Conservation (phyloP, 2,797 vertebrate species). For the Leptoclinus maculatus region DNA sequence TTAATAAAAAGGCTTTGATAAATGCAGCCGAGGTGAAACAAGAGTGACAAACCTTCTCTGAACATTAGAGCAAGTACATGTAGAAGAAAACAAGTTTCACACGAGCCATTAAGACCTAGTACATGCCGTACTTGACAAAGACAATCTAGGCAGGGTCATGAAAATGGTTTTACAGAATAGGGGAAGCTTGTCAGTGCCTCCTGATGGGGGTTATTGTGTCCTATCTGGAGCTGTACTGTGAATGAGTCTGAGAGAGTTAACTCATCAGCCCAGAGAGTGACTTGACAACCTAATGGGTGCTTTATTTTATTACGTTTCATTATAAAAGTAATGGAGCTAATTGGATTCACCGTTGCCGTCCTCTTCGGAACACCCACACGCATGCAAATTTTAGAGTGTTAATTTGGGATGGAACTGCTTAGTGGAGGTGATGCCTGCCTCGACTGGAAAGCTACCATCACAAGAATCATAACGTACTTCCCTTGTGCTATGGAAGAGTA, state of each 20-base stretch:
- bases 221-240: conserved; percentile 1
- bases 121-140: not conserved
- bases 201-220: not conserved
- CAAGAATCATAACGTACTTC: not conserved
- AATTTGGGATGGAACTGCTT: not conserved
- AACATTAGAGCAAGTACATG: not conserved
- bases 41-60: not conserved
- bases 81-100: not conserved
- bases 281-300: conserved; percentile 30
- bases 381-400: conserved; percentile 12
- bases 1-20: not conserved
- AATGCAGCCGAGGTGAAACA: not conserved
- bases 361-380: not conserved
- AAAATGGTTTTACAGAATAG: not conserved
- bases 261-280: conserved; percentile 25
- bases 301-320: conserved; percentile 45
- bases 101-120: not conserved
- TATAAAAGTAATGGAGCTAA: conserved; percentile 29
- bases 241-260: conserved; percentile 22
- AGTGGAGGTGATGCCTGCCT: not conserved
- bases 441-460: not conserved
- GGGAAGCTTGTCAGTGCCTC: not conserved
- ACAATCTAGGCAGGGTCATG: not conserved
- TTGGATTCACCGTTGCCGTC: not conserved
- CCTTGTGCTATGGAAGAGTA: not conserved